phyloP scores from a whole-genome alignment of 2,113 vertebrate species.

The Morone saxatilis region DNA sequence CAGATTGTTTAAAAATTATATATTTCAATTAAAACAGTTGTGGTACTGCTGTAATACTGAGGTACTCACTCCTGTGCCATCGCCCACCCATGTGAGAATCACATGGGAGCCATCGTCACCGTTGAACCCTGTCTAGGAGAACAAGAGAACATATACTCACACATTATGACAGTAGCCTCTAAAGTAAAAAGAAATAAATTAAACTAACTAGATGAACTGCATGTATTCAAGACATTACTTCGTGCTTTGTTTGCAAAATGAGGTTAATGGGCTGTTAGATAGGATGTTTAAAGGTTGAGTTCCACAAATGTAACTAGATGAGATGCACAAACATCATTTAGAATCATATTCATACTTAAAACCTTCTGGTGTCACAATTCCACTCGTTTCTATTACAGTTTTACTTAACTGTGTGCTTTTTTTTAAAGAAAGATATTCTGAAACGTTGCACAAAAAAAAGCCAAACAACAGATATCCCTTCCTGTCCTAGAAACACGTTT shows the following conservation, averaged over 20 bases:
- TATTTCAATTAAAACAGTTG: background rate
- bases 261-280: background rate
- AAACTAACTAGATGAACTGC: background rate
- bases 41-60: background rate
- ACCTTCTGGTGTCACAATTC: background rate
- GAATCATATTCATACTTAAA: background rate
- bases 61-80: constrained; percentile 85
- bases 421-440: background rate
- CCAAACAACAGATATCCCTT: too few species aligned
- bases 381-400: background rate
- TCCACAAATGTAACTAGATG: background rate
- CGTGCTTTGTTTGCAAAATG: background rate
- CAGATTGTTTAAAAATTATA: background rate
- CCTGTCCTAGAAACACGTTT: background rate
- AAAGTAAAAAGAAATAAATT: background rate
- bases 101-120: constrained; percentile 86
- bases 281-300: background rate
- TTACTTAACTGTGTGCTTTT: background rate
- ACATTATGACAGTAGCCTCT: background rate
- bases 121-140: constrained; percentile 83
- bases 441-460: background rate
- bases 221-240: background rate
- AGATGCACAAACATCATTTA: background rate
- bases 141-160: constrained; percentile 24
- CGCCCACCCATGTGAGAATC: constrained; percentile 86